Conservation (phyloP, 2,113 vertebrate genomes). For the Carollia perspicillata region DNA sequence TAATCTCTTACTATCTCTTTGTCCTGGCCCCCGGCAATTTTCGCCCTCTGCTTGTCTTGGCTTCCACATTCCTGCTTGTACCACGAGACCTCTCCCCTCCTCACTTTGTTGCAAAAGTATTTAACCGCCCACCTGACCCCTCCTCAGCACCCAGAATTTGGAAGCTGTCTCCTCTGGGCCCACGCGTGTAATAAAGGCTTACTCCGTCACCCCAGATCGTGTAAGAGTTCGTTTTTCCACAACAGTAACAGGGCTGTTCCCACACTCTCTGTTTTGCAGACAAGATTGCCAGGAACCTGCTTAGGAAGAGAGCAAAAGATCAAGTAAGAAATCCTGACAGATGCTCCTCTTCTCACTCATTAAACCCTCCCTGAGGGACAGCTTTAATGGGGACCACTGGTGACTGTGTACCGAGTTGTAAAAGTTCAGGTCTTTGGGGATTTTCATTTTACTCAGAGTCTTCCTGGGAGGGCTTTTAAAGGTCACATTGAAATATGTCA, state of each 20-base stretch:
- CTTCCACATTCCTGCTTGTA: too few species aligned
- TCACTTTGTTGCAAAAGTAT: too few species aligned
- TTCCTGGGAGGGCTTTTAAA: conserved; percentile 53
- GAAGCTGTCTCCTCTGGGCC: too few species aligned
- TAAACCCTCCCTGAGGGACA: background rate
- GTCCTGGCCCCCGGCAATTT: too few species aligned
- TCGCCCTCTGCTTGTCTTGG: too few species aligned
- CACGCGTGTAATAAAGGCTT: too few species aligned
- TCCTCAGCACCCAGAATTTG: too few species aligned
- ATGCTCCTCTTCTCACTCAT: background rate
- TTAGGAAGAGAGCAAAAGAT: conserved; percentile 36
- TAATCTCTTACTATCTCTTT: too few species aligned
- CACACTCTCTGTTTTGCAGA: background rate
- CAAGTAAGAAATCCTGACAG: background rate
- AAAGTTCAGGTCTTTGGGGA: conserved; percentile 65
- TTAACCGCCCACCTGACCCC: too few species aligned
- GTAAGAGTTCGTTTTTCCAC: too few species aligned
- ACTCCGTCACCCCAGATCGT: too few species aligned
- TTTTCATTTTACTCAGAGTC: conserved; percentile 34
- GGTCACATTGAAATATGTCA: conserved; percentile 61
- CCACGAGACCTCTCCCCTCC: too few species aligned
- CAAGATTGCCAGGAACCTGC: background rate
- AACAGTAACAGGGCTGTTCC: background rate
- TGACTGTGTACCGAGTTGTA: conserved; percentile 31
- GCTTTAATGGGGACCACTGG: background rate